Base-by-base conservation (phyloP, 2,888 invertebrate genomes). In the Pollenia angustigena region DNA sequence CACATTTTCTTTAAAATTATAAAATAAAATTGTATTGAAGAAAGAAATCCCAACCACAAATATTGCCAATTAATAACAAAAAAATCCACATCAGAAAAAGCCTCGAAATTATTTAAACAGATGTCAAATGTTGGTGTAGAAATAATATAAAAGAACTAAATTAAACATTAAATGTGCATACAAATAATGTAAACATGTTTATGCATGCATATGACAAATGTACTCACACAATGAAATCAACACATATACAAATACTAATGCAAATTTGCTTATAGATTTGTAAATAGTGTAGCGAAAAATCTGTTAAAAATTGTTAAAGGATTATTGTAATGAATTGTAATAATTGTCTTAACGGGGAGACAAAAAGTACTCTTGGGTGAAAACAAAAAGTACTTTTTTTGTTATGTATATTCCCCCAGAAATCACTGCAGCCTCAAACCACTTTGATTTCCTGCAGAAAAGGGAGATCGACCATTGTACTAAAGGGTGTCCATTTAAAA, bases 61-160 rank as follows among this genome's bases (percentile, higher is more conserved):
- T 10, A 60, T 66, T 40, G 2, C 48, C 48, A n/a, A 23, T 9
- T 42, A 14, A 66, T 11, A n/a, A 42, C 6, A 42, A 44, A 32
- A 50, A 82, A 76, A 69, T 71, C 60, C 64, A 64, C 69, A 52
- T 1, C 42, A 72, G 18, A 72, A 78, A 32, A 68, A 78, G 64
- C 85, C 78, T 72, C 68, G 52, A 78, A 81, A 74, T 40, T 81
- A 74, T 85, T 85, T 81, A 78, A 85, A 85, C 81, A 85, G 85
- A 74, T 82, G 81, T 62, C 72, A 68, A 40, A 60, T 74, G 42
- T 82, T 72, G 64, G 52, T 32, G 9, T 52, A 16, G 32, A 66
- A 84, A 72, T 58, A 64, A 62, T 62, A 46, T 44, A 75, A 74
- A 68, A 75, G 44, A 68, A 60, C 52, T 60, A 52, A 75, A 75